Conservation (phyloP, 2,113 vertebrate species). For the Erythrocebus patas region DNA sequence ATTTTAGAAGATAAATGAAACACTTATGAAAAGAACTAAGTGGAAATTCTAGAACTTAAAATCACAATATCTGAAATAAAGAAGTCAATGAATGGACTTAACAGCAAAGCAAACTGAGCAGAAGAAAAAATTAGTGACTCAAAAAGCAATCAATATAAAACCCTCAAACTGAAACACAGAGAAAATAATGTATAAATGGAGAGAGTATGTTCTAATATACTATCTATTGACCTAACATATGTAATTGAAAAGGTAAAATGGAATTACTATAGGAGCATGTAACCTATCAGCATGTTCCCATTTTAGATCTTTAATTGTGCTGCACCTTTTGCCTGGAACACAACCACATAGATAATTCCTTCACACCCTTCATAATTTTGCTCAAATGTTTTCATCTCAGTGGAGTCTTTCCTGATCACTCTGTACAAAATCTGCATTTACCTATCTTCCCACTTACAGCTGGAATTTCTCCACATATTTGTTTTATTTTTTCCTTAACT, state of each 20-base stretch:
- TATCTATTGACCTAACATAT: background rate
- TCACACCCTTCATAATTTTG: background rate
- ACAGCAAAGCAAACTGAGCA: background rate
- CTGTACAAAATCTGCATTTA: background rate
- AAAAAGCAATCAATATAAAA: background rate
- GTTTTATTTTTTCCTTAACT: background rate
- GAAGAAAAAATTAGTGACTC: background rate
- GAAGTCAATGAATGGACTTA: background rate
- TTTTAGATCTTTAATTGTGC: background rate
- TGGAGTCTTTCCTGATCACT: background rate
- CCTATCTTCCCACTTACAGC: background rate
- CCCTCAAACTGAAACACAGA: background rate
- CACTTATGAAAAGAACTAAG: background rate
- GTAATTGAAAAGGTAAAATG: background rate
- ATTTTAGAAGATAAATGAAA: background rate
- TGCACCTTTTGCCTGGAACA: background rate
- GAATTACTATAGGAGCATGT: background rate
- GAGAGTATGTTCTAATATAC: no score
- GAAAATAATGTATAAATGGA: background rate
- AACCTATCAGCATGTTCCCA: background rate
- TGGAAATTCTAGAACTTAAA: slow-evolving; percentile 12
- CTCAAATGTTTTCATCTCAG: background rate
- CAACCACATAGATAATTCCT: background rate
- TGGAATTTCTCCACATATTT: background rate
- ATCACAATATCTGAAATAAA: background rate